A percentile compares a stretch with the other conserved stretches of the same genome.
These are phyloP conservation scores for Octonoba sinensis DNA, from an alignment of 2,888 invertebrate genomes.

Conservation along the genomic window DNA sequence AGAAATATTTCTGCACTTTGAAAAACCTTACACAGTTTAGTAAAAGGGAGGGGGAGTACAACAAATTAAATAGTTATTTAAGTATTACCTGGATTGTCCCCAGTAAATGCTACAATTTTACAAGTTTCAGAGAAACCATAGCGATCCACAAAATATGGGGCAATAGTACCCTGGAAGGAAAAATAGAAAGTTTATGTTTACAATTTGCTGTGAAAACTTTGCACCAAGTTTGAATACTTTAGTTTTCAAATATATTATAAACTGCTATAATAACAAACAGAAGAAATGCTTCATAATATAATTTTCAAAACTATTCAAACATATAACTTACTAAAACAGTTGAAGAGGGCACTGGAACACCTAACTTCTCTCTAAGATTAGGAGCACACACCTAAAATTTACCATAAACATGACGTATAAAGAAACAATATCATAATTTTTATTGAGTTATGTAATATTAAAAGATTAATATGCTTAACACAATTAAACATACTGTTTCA, in stretches of 20 bases:
- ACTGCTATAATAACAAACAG: background rate
- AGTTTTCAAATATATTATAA: background rate
- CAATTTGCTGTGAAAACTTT: background rate
- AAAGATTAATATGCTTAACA: no score
- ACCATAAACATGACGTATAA: constrained; percentile 34
- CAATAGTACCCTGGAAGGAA: constrained; percentile 80
- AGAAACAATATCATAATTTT: no score
- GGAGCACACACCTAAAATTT: constrained; percentile 80
- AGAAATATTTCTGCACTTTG: background rate
- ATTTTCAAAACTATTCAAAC: background rate
- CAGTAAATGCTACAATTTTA: constrained; percentile 88
- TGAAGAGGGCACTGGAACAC: constrained; percentile 80
- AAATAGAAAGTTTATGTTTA: background rate
- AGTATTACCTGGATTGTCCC: constrained; percentile 90
- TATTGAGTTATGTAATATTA: no score
- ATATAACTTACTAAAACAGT: constrained; percentile 68
- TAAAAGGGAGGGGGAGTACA: background rate
- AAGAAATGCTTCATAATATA: background rate
- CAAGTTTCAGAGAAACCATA: constrained; percentile 88
- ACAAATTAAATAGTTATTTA: background rate
- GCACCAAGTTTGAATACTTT: no score
- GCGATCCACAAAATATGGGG: constrained; percentile 84
- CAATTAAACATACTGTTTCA: no score
- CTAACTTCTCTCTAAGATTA: constrained; percentile 81
- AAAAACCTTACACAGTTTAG: background rate